Percentiles rank a stretch among this genome's conserved stretches.
Conservation (phyloP, 1,140 invertebrate genomes). For the Holcopasites calliopsidis region DNA sequence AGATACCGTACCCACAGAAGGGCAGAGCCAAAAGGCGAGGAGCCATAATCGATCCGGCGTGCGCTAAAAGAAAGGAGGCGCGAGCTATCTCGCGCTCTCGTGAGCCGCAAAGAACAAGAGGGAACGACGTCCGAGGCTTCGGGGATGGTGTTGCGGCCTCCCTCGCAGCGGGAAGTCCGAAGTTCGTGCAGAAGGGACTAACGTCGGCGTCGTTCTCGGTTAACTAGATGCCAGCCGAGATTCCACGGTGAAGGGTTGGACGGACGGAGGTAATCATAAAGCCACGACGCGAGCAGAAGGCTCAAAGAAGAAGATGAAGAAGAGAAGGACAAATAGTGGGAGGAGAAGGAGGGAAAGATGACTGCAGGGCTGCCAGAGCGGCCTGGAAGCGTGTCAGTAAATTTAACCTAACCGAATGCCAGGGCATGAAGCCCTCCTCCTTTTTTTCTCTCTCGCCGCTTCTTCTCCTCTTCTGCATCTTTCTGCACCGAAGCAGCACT, state of each 20-base stretch:
- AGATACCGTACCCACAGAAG: neutral
- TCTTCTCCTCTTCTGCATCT: conserved; percentile 47
- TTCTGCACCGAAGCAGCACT: neutral
- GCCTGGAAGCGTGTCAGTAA: conserved; percentile 65
- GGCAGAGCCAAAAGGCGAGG: conserved; percentile 29
- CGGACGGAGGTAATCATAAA: conserved; percentile 66
- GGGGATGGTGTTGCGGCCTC: conserved; percentile 59
- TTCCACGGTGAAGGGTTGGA: conserved; percentile 66
- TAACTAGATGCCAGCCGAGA: conserved; percentile 67
- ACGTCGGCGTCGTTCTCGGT: conserved; percentile 62
- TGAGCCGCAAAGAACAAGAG: conserved; percentile 35
- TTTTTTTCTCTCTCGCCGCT: neutral
- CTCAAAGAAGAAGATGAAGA: neutral
- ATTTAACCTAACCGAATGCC: conserved; percentile 67
- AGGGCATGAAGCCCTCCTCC: conserved; percentile 39
- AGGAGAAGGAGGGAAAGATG: conserved; percentile 30
- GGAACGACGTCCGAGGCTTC: conserved; percentile 45
- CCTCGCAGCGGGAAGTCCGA: conserved; percentile 64
- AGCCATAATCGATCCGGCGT: conserved; percentile 61
- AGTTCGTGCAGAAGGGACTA: conserved; percentile 65
- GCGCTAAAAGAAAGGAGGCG: conserved; percentile 62
- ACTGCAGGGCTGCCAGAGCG: conserved; percentile 53
- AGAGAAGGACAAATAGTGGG: neutral
- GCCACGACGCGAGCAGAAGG: conserved; percentile 46
- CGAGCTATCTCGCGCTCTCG: conserved; percentile 63